These are phyloP conservation scores for Heliangelus exortis DNA, from an alignment of 2,797 vertebrate species.

Conservation along the genomic window DNA sequence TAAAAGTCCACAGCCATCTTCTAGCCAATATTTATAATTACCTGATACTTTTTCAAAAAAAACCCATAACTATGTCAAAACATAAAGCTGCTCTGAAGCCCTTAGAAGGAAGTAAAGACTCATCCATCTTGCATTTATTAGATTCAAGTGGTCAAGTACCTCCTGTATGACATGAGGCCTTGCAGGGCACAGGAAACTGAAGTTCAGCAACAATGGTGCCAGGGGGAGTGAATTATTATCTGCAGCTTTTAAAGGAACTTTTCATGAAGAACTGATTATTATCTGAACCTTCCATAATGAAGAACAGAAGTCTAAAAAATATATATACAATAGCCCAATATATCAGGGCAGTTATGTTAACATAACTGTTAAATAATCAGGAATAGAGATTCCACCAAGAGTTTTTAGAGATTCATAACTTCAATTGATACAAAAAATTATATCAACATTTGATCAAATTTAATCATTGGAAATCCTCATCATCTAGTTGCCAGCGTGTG, in stretches of 20 bases:
- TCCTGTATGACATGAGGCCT: neutral
- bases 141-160: neutral
- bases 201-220: neutral
- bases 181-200: neutral
- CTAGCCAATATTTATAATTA: neutral
- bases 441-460: neutral
- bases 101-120: neutral
- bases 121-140: neutral
- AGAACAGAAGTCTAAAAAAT: neutral
- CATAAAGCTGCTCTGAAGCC: neutral
- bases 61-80: neutral
- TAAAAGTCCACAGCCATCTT: neutral
- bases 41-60: neutral
- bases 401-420: neutral
- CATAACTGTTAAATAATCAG: neutral
- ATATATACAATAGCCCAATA: neutral
- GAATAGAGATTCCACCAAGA: neutral
- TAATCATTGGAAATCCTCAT: neutral
- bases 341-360: neutral
- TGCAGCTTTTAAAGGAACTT: slow-evolving; percentile 5
- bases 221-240: neutral
- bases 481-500: neutral
- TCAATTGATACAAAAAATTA: neutral
- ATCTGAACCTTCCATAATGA: neutral
- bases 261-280: slow-evolving; percentile 24